Evolutionary conservation across 2,888 invertebrate species (phyloP), one percentile per base, ranked within the genome.

Genomic region (Leptopterna dolabrata): DNA sequence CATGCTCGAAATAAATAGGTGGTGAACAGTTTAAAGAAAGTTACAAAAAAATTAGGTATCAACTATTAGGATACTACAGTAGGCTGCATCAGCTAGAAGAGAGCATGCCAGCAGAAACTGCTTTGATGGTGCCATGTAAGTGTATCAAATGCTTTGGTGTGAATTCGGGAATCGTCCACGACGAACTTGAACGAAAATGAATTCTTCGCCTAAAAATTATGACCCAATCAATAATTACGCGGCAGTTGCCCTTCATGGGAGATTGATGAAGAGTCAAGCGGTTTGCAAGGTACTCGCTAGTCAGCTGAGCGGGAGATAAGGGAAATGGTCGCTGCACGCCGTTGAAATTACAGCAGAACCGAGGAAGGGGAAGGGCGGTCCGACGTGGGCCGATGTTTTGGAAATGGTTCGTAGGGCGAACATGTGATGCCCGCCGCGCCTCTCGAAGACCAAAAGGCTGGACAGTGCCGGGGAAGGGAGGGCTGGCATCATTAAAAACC

Each of bases 241-340:
- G 63, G 63, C n/a, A 1, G 24, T 63, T 9, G 24, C 63, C 63
- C 13, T 63, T 6, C 27, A 6, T 9, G 11, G 2, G 24, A 19
- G 63, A 19, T 24, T 24, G 24, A 24, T 63, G 24, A 11, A 63
- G 24, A 63, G 0, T 24, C 30, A 36, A 73, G 73, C 73, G 73
- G 73, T 73, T 73, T 36, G 36, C 19, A 73, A 73, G 73, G 73
- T 36, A 73, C 19, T 73, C 36, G 36, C 36, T 29, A 83, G 83
- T 83, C 83, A 83, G 83, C 83, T 83, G 83, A 83, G 83, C 43
- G 81, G 36, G 51, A 55, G 83, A 83, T 83, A 83, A 83, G 83
- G 43, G 83, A 83, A 83, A 83, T 83, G 83, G 83, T 83, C 83
- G 83, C 83, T 71, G 24, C 43, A 19, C 71, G 70, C 70, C 71